Evolutionary conservation across 2,888 invertebrate species (phyloP), one percentile per base, ranked within the genome.

Genomic region (Cephonodes hylas): DNA sequence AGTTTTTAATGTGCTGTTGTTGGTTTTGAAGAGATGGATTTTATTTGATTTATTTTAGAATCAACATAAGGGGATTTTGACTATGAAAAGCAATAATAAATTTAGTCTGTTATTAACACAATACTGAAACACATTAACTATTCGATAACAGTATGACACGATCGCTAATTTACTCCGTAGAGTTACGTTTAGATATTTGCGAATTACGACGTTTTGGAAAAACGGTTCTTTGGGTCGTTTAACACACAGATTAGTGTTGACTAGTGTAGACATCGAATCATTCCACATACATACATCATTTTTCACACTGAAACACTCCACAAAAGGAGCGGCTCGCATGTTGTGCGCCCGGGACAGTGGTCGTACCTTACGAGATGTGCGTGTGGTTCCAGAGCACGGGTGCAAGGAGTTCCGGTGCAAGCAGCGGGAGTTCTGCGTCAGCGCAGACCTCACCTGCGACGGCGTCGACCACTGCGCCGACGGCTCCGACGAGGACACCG

Each of bases 381-480:
- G 42, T 69, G 81, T 80, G 79, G 80, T 86, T 94, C 69, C 94
- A 97, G 97, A 97, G 84, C 97, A 97, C 83, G 95, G 96, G 63
- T 97, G 97, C 91, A 96, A 96, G 83, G 97, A 97, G 89, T 98
- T 97, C 90, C 94, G 96, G 71, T 98, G 98, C 88, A 96, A 95
- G 80, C 94, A 96, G 80, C 95, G 96, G 69, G 96, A 97, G 89
- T 97, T 97, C 93, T 99, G 98, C 94, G 97, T 98, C 79, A 96
- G 97, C 85, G 96, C 96, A 65, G 97, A 98, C 86, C 94, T 99
- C 65, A 95, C 96, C 74, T 98, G 98, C 92, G 98, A 99, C 90
- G 96, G 96, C 63, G 95, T 98, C 69, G 97, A 97, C 91, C 98
- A 99, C 88, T 98, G 98, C 86, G 97, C 96, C 58, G 98, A 98